Base-by-base conservation (phyloP, 92 coral and sea anemone species). In the Scolanthus callimorphus region DNA sequence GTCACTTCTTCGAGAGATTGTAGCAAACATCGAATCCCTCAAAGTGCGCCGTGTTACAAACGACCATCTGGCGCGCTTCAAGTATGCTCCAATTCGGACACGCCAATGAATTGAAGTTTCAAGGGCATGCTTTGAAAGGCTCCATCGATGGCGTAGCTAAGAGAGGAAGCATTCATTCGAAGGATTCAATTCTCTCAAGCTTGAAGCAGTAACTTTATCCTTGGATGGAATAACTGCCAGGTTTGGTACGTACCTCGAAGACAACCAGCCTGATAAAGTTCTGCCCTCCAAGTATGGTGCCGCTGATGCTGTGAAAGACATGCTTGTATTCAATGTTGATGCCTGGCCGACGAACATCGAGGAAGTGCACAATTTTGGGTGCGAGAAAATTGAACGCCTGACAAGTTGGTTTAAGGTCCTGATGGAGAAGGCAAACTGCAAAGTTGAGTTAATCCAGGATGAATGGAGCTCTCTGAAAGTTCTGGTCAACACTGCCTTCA, bases 281-380 rank as follows among this genome's bases (percentile, higher is more conserved):
- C n/a, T n/a, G n/a, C n/a, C n/a, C n/a, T n/a, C n/a, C n/a, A n/a
- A n/a, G n/a, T n/a, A n/a, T n/a, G n/a, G n/a, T n/a, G n/a, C n/a
- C n/a, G n/a, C n/a, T n/a, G n/a, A n/a, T n/a, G n/a, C n/a, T n/a
- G 29, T 74, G 25, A 48, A 53, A 6, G 67, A 74, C 34, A 65
- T 65, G 60, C 74, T 65, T 20, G 74, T 74, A 11, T n/a, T n/a
- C n/a, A n/a, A n/a, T n/a, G n/a, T n/a, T n/a, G n/a, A n/a, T n/a
- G n/a, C n/a, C n/a, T n/a, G 62, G 73, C 80, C 73, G 29, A 65
- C 57, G 22, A 39, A n/a, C 49, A 21, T 65, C 15, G 47, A 65
- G 46, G 80, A 64, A 24, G 52, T 74, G 34, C 4, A 55, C 19
- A 73, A 76, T 17, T 60, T 47, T 59, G 63, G 76, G 11, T 39